A percentile compares a stretch with the other conserved stretches of the same genome.
Conservation (phyloP, 2,797 vertebrate species). For the Scleropages formosus region DNA sequence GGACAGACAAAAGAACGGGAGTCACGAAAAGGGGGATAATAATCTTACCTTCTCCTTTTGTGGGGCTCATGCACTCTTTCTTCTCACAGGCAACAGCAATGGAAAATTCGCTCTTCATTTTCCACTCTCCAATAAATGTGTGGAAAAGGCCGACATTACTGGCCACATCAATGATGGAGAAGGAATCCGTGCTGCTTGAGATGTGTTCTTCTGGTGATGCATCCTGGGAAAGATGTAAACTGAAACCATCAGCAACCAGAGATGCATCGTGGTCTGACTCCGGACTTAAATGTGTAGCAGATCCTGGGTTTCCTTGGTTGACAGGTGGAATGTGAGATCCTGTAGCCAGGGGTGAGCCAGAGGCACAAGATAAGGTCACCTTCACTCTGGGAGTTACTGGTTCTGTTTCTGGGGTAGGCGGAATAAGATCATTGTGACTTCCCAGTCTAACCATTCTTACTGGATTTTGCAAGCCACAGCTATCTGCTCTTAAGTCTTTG, state of each 20-base stretch:
- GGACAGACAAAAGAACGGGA: background rate
- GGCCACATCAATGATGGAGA: conserved; percentile 90
- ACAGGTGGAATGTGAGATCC: conserved; percentile 12
- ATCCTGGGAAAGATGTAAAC: conserved; percentile 77
- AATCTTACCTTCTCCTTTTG: conserved; percentile 79
- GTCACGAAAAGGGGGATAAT: background rate
- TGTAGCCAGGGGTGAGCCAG: conserved; percentile 44
- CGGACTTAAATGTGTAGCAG: background rate
- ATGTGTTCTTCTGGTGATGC: conserved; percentile 46
- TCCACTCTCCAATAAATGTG: conserved; percentile 89
- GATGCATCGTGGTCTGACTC: conserved; percentile 46
- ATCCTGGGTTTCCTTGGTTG: conserved; percentile 47
- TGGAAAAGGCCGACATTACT: conserved; percentile 81
- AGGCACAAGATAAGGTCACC: conserved; percentile 61
- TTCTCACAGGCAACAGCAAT: conserved; percentile 85
- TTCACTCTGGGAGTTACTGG: conserved; percentile 66
- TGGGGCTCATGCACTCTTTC: conserved; percentile 53
- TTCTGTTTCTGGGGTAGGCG: conserved; percentile 71
- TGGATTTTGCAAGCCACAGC: conserved; percentile 31
- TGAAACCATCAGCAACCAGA: conserved; percentile 62
- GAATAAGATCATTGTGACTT: conserved; percentile 63
- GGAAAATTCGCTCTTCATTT: conserved; percentile 76
- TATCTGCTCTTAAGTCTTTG: conserved; percentile 3
- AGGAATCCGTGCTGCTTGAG: conserved; percentile 68
- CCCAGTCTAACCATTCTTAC: conserved; percentile 49